Percentiles rank a stretch among this genome's conserved stretches.
phyloP scores from a whole-genome alignment of 1,140 invertebrate species.

The Drosophila rufa region DNA sequence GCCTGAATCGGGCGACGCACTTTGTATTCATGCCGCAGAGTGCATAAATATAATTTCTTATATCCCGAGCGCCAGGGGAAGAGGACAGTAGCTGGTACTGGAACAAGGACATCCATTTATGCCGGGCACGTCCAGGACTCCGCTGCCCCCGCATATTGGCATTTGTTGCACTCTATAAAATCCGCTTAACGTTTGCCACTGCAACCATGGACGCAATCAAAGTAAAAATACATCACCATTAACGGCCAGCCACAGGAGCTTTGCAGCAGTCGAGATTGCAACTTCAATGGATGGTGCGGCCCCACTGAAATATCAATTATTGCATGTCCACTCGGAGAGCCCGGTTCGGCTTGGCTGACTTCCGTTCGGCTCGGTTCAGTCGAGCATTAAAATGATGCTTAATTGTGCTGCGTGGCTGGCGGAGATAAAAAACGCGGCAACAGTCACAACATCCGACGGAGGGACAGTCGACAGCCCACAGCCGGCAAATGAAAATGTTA shows the following conservation, averaged over 20 bases:
- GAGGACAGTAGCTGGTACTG: background rate
- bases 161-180: constrained; percentile 83
- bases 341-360: constrained; percentile 18
- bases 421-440: constrained; percentile 51
- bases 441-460: constrained; percentile 30
- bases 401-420: constrained; percentile 65
- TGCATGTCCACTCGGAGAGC: constrained; percentile 37
- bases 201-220: constrained; percentile 66
- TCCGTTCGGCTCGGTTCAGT: constrained; percentile 43
- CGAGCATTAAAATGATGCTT: constrained; percentile 70
- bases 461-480: background rate
- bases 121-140: constrained; percentile 61
- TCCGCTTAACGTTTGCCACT: constrained; percentile 71
- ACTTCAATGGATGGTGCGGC: constrained; percentile 27
- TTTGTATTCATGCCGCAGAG: constrained; percentile 68
- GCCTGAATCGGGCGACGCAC: constrained; percentile 21
- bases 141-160: constrained; percentile 59
- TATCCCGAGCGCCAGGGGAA: background rate
- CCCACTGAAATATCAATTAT: constrained; percentile 75
- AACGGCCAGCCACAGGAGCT: constrained; percentile 48
- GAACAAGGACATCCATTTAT: constrained; percentile 62
- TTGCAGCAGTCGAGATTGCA: constrained; percentile 11
- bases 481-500: constrained; percentile 38
- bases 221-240: constrained; percentile 70
- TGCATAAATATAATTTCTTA: constrained; percentile 73